Base-by-base conservation (phyloP, 2,888 invertebrate genomes). In the Eristalis arbustorum region DNA sequence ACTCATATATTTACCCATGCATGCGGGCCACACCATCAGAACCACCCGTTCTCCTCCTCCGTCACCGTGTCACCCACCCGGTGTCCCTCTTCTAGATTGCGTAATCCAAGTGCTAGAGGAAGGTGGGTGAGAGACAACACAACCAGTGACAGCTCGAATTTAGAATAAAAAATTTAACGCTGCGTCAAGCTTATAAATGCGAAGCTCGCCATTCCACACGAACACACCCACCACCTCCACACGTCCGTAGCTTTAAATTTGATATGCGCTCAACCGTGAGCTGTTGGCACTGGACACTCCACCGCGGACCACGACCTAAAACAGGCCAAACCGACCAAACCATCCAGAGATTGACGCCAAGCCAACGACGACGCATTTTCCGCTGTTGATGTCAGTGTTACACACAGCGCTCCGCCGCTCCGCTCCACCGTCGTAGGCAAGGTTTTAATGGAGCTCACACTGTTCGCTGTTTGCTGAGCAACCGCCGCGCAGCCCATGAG, bases 211-310 rank as follows among this genome's bases (percentile, higher is more conserved):
- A 13, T 56, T 74, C 68, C 37, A 69, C 63, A 56, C 49, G n/a
- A n/a, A 31, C n/a, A 6, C 6, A 37, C 31, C 49, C 37, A 2
- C 49, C 37, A 13, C 11, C 37, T 13, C 37, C 37, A 37, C 37
- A 37, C 37, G 37, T 13, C 37, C 37, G 37, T 67, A 72, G 63
- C 76, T 77, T 76, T 73, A 68, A 81, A 74, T 71, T 42, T 28
- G 23, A 75, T 79, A 84, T 68, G 66, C 66, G 77, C 69, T 82
- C 74, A 75, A 85, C 77, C 85, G 78, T 82, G 81, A 78, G 62
- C 66, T 62, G 62, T 23, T 25, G 61, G 62, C 37, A 66, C 28
- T n/a, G n/a, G n/a, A 66, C 73, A 71, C 63, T 34, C 14, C 62
- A 63, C 57, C 28, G 57, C 8, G 31, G 25, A 13, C 23, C 59